These are phyloP conservation scores for Oreochromis spilurus DNA, from an alignment of 2,113 vertebrate genomes.

Conservation along the genomic window DNA sequence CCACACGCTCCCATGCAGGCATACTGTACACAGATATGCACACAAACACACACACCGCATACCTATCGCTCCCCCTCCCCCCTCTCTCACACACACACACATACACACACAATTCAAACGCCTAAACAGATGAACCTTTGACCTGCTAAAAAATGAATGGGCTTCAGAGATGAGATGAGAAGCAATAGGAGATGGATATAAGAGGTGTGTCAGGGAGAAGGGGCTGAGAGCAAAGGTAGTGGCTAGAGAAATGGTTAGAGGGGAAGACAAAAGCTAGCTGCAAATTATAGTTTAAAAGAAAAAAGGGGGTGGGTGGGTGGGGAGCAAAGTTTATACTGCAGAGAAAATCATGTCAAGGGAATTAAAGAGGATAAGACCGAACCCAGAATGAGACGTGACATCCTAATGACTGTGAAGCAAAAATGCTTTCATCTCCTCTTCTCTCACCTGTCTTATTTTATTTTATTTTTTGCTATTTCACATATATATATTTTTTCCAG, in stretches of 20 bases:
- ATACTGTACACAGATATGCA: neutral
- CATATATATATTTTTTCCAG: neutral
- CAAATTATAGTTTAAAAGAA: neutral
- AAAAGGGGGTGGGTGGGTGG: neutral
- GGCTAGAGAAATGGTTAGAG: slow-evolving; percentile 3
- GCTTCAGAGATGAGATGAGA: slow-evolving; percentile 48
- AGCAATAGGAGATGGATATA: slow-evolving; percentile 40
- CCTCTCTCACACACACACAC: neutral
- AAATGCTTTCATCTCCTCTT: neutral
- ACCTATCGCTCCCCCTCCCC: neutral
- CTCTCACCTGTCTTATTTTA: neutral
- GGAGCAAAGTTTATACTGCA: neutral
- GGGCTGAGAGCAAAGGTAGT: slow-evolving; percentile 1
- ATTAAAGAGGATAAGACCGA: neutral
- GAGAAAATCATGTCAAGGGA: neutral
- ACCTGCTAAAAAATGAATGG: slow-evolving; percentile 67
- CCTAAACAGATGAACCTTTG: slow-evolving; percentile 45
- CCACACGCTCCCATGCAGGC: slow-evolving; percentile 6
- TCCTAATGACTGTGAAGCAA: neutral
- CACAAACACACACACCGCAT: neutral
- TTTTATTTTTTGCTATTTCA: neutral
- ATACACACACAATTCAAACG: slow-evolving; percentile 17
- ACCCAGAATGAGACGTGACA: slow-evolving; percentile 9
- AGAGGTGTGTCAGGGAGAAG: neutral
- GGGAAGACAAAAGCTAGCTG: neutral